A percentile compares a stretch with the other conserved stretches of the same genome.
Evolutionary conservation across 2,113 vertebrate genomes (phyloP).

Genomic region (Chlorocebus sabaeus): DNA sequence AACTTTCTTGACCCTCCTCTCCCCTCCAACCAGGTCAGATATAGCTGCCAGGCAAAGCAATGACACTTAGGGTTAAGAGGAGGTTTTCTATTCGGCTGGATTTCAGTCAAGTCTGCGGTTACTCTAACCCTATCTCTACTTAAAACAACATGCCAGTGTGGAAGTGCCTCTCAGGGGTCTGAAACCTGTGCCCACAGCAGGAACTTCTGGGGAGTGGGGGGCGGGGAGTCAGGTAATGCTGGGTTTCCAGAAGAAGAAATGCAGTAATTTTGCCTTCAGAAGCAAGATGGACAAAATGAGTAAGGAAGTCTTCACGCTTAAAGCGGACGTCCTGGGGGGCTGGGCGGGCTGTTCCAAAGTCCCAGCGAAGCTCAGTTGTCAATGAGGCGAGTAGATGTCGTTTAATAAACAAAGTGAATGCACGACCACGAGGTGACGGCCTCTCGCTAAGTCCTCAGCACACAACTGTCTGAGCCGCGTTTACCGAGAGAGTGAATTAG

Average conservation of each 20-base stretch:
- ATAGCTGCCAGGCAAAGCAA: neutral
- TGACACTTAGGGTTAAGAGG: neutral
- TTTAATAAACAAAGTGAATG: neutral
- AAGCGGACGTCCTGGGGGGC: neutral
- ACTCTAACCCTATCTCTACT: neutral
- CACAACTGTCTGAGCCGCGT: neutral
- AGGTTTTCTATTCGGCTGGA: neutral
- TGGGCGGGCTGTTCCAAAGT: neutral
- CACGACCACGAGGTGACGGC: neutral
- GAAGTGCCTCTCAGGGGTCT: neutral
- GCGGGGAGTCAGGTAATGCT: neutral
- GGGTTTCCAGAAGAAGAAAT: neutral
- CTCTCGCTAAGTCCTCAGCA: neutral
- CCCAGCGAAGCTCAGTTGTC: neutral
- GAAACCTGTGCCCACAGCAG: neutral
- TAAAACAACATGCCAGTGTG: neutral
- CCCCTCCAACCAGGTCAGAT: neutral
- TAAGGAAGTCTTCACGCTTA: neutral
- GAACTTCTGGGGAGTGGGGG: neutral
- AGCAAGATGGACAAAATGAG: neutral
- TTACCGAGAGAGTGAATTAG: constrained; percentile 5
- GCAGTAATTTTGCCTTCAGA: neutral
- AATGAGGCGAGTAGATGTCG: neutral
- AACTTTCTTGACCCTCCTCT: neutral
- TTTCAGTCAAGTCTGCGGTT: neutral